A percentile compares a stretch with the other conserved stretches of the same genome.
Conservation (phyloP, 2,888 invertebrate genomes). For the Mycalesis mineus region DNA sequence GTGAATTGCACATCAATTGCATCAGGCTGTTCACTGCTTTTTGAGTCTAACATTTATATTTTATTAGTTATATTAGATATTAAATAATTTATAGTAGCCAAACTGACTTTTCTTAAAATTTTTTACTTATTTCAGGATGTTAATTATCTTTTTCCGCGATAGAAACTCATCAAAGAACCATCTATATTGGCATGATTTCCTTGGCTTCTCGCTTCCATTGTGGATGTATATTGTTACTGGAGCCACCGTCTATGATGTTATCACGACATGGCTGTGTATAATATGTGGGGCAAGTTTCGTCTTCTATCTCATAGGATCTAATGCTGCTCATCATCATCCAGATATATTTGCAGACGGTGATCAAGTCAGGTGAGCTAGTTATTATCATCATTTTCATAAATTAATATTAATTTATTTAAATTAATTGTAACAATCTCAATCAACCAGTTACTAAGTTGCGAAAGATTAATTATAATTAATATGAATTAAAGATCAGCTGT, state of each 20-base stretch:
- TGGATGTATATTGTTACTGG: slow-evolving; percentile 63
- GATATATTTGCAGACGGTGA: slow-evolving; percentile 89
- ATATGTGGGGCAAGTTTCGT: slow-evolving; percentile 77
- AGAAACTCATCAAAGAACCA: slow-evolving; percentile 47
- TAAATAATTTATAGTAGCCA: background rate
- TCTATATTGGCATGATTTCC: slow-evolving; percentile 53
- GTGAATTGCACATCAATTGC: too few species aligned
- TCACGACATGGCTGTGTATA: slow-evolving; percentile 78
- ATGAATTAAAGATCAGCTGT: too few species aligned
- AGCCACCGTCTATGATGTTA: slow-evolving; percentile 43
- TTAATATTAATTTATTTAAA: too few species aligned
- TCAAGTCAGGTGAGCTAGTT: slow-evolving; percentile 73
- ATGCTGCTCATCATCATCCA: slow-evolving; percentile 90
- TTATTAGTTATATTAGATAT: too few species aligned
- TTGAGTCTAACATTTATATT: too few species aligned
- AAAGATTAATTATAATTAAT: too few species aligned
- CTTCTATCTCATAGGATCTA: slow-evolving; percentile 82
- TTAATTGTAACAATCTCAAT: too few species aligned
- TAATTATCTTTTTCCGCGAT: slow-evolving; percentile 43
- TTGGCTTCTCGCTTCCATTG: slow-evolving; percentile 59
- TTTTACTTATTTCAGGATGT: slow-evolving; percentile 36
- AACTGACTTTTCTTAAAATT: background rate
- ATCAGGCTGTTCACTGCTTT: too few species aligned
- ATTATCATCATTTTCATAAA: background rate
- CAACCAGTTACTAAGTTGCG: too few species aligned